Conservation (phyloP, 2,888 invertebrate genomes). For the Philonicus albiceps region DNA sequence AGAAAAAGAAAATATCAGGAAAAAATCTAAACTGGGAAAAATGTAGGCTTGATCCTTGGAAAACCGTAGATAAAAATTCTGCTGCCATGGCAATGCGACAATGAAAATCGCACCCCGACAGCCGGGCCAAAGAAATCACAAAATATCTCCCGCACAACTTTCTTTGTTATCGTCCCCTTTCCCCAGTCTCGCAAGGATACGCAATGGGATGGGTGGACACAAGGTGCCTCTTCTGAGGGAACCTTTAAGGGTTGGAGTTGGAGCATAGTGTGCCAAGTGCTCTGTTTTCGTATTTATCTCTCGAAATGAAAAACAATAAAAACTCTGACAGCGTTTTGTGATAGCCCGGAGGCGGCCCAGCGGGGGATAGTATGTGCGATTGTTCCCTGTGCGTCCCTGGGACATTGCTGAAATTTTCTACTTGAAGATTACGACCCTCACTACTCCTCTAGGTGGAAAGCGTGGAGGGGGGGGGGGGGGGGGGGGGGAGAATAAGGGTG, state of each 20-base stretch:
- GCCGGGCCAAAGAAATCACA: not conserved
- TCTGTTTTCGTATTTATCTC: conserved; percentile 20
- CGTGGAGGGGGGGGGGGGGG: too few relatives aligned
- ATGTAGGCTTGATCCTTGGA: not conserved
- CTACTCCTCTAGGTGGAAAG: not conserved
- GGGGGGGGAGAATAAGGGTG: not conserved
- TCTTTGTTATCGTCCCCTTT: conserved; percentile 8
- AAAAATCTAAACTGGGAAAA: not conserved
- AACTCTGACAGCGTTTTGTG: conserved; percentile 14
- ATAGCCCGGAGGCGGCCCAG: not conserved
- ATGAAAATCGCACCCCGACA: conserved; percentile 16
- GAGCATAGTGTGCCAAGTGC: not conserved
- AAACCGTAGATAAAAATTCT: not conserved
- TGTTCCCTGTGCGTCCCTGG: not conserved
- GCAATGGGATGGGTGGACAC: not conserved
- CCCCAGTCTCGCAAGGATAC: not conserved
- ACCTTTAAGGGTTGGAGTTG: not conserved
- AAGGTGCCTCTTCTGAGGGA: not conserved
- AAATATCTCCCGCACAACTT: conserved; percentile 5
- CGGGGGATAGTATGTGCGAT: not conserved
- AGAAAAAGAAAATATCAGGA: not conserved
- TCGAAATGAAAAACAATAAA: conserved; percentile 32
- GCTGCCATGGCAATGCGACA: not conserved
- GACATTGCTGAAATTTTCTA: not conserved
- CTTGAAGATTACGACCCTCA: not conserved